A percentile compares a stretch with the other conserved stretches of the same genome.
phyloP scores from a whole-genome alignment of 2,797 vertebrate genomes.

The Centropyge bicolor region DNA sequence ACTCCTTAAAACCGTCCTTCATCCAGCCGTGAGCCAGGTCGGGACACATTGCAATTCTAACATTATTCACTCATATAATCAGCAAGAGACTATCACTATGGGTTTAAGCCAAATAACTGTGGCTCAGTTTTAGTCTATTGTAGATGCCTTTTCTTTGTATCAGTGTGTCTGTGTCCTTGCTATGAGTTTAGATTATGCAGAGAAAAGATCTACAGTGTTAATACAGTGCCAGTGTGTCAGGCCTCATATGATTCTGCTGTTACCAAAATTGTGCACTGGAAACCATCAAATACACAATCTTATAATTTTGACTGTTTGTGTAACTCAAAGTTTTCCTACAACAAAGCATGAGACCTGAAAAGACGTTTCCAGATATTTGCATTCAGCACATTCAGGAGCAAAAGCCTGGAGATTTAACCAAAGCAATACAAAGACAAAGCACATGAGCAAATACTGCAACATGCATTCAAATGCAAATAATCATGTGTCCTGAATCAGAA shows the following conservation, averaged over 20 bases:
- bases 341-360: not conserved
- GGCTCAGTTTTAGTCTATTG: not conserved
- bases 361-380: not conserved
- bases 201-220: not conserved
- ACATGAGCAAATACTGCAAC: not conserved
- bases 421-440: not conserved
- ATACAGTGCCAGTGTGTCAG: not conserved
- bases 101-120: not conserved
- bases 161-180: not conserved
- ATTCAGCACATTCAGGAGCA: not conserved
- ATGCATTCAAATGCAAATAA: conserved; percentile 9
- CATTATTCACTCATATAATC: too few relatives aligned
- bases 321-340: not conserved
- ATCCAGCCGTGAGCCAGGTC: too few relatives aligned
- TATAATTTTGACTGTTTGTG: not conserved
- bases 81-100: not conserved
- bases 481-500: not conserved
- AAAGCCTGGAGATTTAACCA: not conserved
- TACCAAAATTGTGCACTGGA: not conserved
- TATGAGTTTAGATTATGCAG: not conserved
- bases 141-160: not conserved
- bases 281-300: not conserved
- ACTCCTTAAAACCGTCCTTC: too few relatives aligned
- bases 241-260: not conserved
- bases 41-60: too few relatives aligned